phyloP scores from a whole-genome alignment of 2,113 vertebrate species.

The Colaptes auratus region DNA sequence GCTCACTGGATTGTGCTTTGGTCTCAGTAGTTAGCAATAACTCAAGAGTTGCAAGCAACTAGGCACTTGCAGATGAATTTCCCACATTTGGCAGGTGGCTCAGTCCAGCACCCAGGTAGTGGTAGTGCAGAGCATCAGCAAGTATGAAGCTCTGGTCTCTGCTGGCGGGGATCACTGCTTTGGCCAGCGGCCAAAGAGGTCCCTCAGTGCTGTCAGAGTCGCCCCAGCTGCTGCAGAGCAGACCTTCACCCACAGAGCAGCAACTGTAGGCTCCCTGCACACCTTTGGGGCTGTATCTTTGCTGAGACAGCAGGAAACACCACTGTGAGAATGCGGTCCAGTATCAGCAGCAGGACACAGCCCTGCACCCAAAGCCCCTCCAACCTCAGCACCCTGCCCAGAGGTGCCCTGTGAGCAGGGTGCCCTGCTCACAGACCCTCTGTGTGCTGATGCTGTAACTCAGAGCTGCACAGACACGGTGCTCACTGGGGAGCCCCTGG shows the following conservation, averaged over 20 bases:
- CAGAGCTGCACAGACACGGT: background rate
- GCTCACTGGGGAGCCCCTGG: background rate
- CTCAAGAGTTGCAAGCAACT: background rate
- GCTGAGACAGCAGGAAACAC: background rate
- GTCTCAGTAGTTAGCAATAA: background rate
- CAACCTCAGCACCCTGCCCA: background rate
- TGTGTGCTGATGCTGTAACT: accelerated
- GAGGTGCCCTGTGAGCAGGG: background rate
- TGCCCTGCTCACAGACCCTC: background rate
- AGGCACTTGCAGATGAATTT: background rate
- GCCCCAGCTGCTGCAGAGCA: background rate
- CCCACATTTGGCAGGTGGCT: background rate
- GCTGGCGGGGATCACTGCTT: background rate
- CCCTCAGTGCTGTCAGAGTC: background rate
- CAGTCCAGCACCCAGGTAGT: background rate
- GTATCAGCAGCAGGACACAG: accelerated
- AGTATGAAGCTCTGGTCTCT: background rate
- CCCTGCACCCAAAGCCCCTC: background rate
- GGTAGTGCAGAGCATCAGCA: background rate
- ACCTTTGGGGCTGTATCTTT: background rate
- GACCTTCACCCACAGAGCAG: accelerated
- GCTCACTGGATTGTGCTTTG: accelerated
- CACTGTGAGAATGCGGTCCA: accelerated
- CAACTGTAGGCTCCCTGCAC: background rate
- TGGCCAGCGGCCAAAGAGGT: background rate